These are phyloP conservation scores for Abrostola triplasia DNA, from an alignment of 2,888 invertebrate species.

Conservation along the genomic window DNA sequence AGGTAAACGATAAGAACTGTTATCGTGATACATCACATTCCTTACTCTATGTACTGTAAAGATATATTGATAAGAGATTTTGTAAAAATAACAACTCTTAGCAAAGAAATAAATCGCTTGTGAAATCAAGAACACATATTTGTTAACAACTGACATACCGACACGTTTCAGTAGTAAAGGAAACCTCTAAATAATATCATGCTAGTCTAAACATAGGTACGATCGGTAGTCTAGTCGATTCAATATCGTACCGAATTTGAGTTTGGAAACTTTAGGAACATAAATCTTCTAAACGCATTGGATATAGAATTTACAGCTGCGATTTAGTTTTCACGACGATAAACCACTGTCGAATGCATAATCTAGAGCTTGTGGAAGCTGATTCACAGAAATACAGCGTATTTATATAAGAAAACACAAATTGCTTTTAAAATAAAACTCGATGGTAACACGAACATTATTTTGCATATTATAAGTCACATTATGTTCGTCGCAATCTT, in stretches of 20 bases:
- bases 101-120: slow-evolving; percentile 40
- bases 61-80: slow-evolving; percentile 53
- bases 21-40: slow-evolving; percentile 66
- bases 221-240: slow-evolving; percentile 53
- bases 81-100: slow-evolving; percentile 53
- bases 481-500: slow-evolving; percentile 8
- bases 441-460: slow-evolving; percentile 6
- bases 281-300: slow-evolving; percentile 74
- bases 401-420: neutral
- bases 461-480: neutral
- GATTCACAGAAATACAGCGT: slow-evolving; percentile 11
- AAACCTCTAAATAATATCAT: slow-evolving; percentile 26
- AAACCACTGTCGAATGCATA: slow-evolving; percentile 56
- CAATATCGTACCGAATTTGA: slow-evolving; percentile 50
- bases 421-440: neutral
- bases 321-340: slow-evolving; percentile 67
- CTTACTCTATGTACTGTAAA: slow-evolving; percentile 44
- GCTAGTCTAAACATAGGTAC: slow-evolving; percentile 39
- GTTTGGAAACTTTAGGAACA: slow-evolving; percentile 67
- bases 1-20: slow-evolving; percentile 60
- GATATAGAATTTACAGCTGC: slow-evolving; percentile 71
- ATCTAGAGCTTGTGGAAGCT: slow-evolving; percentile 16
- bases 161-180: slow-evolving; percentile 11
- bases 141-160: slow-evolving; percentile 9
- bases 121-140: slow-evolving; percentile 11